Evolutionary conservation across 1,140 invertebrate genomes (phyloP), one percentile per base, ranked within the genome.

Genomic region (Drosophila dunni): DNA sequence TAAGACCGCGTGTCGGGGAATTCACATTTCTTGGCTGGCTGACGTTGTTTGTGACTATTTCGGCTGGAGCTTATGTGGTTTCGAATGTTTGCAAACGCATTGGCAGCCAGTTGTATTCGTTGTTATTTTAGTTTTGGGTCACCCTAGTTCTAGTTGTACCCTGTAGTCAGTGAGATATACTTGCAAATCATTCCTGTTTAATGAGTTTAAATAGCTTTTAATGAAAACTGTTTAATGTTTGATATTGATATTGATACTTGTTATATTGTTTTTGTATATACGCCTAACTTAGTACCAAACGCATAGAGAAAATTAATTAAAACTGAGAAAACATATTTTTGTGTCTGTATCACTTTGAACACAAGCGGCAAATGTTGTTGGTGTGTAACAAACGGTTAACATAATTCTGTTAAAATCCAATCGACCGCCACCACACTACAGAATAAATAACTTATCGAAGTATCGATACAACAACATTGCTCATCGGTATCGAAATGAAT

Each of bases 1-100:
- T 91, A 64, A 62, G 82, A 33, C 91, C 90, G 3, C 75, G 77
- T 4, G 76, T 71, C 8, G 84, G 81, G 7, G 79, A 91, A 13
- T 91, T 91, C 60, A 81, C 91, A 33, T 91, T 92, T 68, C 70
- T 92, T 3, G 91, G 90, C 64, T 91, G 90, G 90, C 71, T 92
- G 10, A 92, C 91, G 8, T 38, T 92, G 0, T 92, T 92, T 17
- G 88, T 92, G 13, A 79, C 81, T 13, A 73, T 92, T 10, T 84
- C 88, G 3, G 86, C 90, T 9, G 82, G 81, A 53, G 73, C 90
- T 33, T 92, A 92, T 71, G 79, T 88, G 44, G 78, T 92, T 7
- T 80, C 90, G 8, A 91, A 91, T 76, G 78, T 88, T 17, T 74
- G 83, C 57, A 91, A 80, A 44, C 84, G 86, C 29, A 86, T 92